Base-by-base conservation (phyloP, 2,113 vertebrate species). In the Xyliphius kryptos region DNA sequence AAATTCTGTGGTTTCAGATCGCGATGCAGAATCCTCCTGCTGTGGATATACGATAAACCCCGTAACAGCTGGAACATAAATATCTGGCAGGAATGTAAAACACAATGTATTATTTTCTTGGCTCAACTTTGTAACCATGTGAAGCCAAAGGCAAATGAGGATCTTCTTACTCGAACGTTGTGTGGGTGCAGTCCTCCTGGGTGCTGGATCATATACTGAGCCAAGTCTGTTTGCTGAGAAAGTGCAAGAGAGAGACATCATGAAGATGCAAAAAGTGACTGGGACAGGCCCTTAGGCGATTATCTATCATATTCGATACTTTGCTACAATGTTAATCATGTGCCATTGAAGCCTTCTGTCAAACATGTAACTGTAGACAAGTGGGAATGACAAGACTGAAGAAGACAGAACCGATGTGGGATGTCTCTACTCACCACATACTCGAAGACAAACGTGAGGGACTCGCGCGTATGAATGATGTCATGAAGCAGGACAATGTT, bases 1-100 rank as follows among this genome's bases (percentile, higher is more conserved):
- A 97, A 83, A 80, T 95, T 96, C 80, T 94, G 92, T 50, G 93
- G 93, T 80, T 98, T 98, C 77, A 98, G 88, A 82, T 94, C 95
- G 37, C 83, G 66, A 76, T 96, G 96, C 72, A 97, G 89, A 74
- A 98, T 91, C 66, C 83, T 87, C 41, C 86, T 86, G 9, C 86
- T 81, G 80, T 97, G 92, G 85, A 94, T 92, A 68, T 89, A 92
- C 8, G 83, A 82, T 76, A 98, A 88, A 64, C 91, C 90, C 0
- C 81, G 74, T 64, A 95, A 76, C 78, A 95, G 82, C 81, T 98
- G 94, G 78, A 95, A 96, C 87, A 90, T 89, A 71, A 98, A 95
- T 65, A 97, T 80, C 93, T 96, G 68, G 44, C 77, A 79, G 32
- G n/a, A 48, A 16, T 44, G 43, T 60, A 32, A 48, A 43, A 52